Evolutionary conservation across 2,113 vertebrate species (phyloP), one percentile per base, ranked within the genome.

Genomic region (Caloenas nicobarica): DNA sequence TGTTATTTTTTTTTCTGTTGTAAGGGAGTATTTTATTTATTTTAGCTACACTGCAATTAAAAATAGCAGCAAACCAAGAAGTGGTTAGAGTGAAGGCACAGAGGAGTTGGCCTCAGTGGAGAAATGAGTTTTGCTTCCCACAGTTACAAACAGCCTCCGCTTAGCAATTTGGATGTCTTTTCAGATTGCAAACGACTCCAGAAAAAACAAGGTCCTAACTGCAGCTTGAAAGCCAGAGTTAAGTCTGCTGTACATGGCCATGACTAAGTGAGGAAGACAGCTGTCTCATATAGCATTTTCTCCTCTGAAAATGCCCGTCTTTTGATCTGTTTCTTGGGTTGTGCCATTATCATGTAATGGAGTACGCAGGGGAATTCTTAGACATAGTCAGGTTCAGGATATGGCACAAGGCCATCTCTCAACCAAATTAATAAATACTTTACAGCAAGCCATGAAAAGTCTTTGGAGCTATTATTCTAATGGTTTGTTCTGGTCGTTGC

Each of bases 361-460:
- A 95, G 57, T 77, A 58, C 56, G 56, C 68, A 83, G 51, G 76
- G 46, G 66, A 88, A 77, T 69, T 94, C 62, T 93, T 81, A 80
- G 71, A 80, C 34, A 60, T 22, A 83, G 76, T 76, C 54, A 85
- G 38, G 90, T 84, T 69, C 65, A 90, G 86, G 61, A 76, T 83
- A 76, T 90, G 95, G 93, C 85, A 74, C 29, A 53, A 89, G 42
- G 77, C 90, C 82, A 90, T 81, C 42, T 74, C 64, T 88, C 91
- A 88, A 81, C 44, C 53, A 96, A 94, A 96, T 96, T 93, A 92
- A 92, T 93, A 93, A 88, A 86, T 81, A 92, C 51, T 83, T 91
- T 74, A 86, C 24, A 68, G 40, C n/a, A 89, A 92, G 48, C 22
- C 25, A 86, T 72, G 86, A 61, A 86, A 89, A 90, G 57, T 61